Percentiles rank a stretch among this genome's conserved stretches.
Evolutionary conservation across 2,888 invertebrate species (phyloP).

Genomic region (Pteria penguin): DNA sequence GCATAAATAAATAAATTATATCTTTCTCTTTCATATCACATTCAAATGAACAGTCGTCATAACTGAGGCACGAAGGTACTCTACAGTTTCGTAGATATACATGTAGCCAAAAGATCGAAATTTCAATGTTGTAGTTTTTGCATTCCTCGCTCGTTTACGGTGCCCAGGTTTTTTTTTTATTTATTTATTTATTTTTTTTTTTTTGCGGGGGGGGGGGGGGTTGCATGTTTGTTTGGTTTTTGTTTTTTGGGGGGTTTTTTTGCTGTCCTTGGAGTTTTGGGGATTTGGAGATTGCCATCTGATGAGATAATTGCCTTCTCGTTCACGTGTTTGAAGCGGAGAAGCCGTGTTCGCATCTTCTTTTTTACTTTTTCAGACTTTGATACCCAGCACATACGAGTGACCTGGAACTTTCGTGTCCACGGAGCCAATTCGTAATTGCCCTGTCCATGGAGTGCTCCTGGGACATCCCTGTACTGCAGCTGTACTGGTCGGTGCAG

Average conservation of each 20-base stretch:
- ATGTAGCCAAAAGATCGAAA: neutral
- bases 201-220: no score
- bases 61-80: no score
- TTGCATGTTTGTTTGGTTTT: no score
- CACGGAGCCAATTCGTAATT: constrained; percentile 3
- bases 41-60: no score
- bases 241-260: no score
- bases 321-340: neutral
- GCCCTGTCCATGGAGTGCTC: constrained; percentile 12
- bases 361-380: neutral
- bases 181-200: no score
- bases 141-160: neutral
- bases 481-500: neutral
- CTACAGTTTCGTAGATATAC: no score
- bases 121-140: constrained; percentile 2
- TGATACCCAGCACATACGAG: neutral
- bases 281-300: neutral
- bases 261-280: neutral
- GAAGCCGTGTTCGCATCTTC: neutral
- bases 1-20: no score
- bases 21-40: no score
- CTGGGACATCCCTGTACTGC: constrained; percentile 5
- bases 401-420: neutral
- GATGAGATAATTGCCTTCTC: neutral
- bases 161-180: neutral